phyloP scores from a whole-genome alignment of 1,140 invertebrate genomes.

The Thalassaphorura encarpata region DNA sequence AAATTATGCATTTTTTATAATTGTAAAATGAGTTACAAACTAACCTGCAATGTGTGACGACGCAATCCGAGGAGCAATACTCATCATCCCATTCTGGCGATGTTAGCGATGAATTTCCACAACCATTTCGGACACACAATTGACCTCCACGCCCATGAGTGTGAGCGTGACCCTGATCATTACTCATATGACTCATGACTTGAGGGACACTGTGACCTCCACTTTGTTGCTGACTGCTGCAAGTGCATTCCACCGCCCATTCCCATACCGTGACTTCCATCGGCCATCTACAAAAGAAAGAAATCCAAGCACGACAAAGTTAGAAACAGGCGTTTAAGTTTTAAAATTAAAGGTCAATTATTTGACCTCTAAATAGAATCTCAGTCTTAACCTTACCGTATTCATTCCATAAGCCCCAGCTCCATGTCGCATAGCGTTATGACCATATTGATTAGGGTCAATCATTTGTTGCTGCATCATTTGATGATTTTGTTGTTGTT shows the following conservation, averaged over 20 bases:
- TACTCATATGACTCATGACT: slow-evolving; percentile 25
- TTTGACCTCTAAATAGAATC: no score
- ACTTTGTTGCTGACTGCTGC: slow-evolving; percentile 3
- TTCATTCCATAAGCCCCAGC: no score
- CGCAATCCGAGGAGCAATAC: slow-evolving; percentile 96
- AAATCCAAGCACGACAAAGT: no score
- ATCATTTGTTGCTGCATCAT: slow-evolving; percentile 43
- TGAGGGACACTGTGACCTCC: slow-evolving; percentile 21
- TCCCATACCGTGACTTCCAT: slow-evolving; percentile 22
- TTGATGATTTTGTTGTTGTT: slow-evolving; percentile 39
- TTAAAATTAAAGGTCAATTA: no score
- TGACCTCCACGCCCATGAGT: slow-evolving; percentile 9
- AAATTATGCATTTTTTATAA: slow-evolving; percentile 14
- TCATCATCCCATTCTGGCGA: slow-evolving; percentile 94
- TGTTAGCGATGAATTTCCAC: slow-evolving; percentile 76
- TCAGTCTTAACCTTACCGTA: no score
- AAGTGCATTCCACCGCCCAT: slow-evolving; percentile 16
- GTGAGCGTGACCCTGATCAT: slow-evolving; percentile 19
- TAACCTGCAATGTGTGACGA: slow-evolving; percentile 87
- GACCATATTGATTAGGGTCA: no score
- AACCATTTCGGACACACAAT: slow-evolving; percentile 74
- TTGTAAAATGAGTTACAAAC: slow-evolving; percentile 15
- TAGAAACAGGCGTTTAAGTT: no score
- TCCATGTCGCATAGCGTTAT: no score
- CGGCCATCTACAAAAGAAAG: slow-evolving; percentile 16